Percentiles rank a stretch among this genome's conserved stretches.
Evolutionary conservation across 37 sponge, comb jelly and placozoan species (phyloP).

Genomic region (Bolinopsis microptera): DNA sequence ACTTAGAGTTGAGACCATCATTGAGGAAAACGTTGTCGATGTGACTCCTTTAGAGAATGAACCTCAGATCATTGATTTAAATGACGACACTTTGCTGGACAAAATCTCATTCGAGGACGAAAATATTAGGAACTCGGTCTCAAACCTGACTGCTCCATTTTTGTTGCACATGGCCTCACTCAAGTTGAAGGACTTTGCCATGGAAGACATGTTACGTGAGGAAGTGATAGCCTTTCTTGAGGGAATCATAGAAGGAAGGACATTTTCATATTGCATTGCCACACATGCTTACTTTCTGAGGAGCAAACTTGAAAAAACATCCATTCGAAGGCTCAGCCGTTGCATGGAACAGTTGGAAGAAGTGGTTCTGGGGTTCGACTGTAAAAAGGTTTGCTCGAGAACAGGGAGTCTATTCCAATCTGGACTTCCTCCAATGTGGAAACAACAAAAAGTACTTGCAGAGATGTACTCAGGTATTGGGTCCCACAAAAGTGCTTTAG

Average conservation of each 20-base stretch:
- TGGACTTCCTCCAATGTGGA: constrained; percentile 43
- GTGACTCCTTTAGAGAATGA: constrained; percentile 15
- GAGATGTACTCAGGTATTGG: constrained; percentile 74
- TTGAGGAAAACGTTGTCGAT: neutral
- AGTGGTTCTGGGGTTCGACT: constrained; percentile 42
- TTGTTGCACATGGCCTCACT: constrained; percentile 6
- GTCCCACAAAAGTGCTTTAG: constrained; percentile 72
- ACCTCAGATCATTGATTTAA: constrained; percentile 20
- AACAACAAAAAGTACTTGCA: constrained; percentile 70
- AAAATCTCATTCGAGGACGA: neutral
- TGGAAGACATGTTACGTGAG: constrained; percentile 54
- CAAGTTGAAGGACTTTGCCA: neutral
- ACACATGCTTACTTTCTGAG: constrained; percentile 31
- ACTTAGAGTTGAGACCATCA: constrained; percentile 66
- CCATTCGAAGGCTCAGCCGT: neutral
- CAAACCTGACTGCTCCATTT: constrained; percentile 41
- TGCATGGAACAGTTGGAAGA: constrained; percentile 62
- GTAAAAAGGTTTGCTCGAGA: constrained; percentile 36
- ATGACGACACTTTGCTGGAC: constrained; percentile 56
- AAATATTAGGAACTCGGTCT: neutral
- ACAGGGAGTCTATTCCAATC: neutral
- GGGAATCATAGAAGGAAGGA: constrained; percentile 10
- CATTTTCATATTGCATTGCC: constrained; percentile 39
- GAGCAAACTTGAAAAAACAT: constrained; percentile 24
- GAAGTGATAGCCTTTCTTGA: constrained; percentile 54